Evolutionary conservation across 35 echinoderm and acorn worm genomes (phyloP).

Genomic region (Ophioderma brevispina): DNA sequence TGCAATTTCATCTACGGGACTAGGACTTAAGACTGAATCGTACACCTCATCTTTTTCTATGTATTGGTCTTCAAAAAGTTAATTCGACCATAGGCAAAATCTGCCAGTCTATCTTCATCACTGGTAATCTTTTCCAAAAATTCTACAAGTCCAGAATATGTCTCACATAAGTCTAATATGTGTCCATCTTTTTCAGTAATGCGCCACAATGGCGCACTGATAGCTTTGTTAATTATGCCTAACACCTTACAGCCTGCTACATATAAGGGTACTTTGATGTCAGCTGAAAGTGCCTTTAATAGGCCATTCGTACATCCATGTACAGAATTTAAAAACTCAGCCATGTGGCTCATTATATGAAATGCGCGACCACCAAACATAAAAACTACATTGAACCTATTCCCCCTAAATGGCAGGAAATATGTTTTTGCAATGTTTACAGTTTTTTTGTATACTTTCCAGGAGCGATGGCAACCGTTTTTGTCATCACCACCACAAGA

Average conservation of each 20-base stretch:
- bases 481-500: slow-evolving; percentile 40
- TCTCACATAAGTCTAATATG: slow-evolving; percentile 28
- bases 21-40: slow-evolving; percentile 25
- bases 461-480: slow-evolving; percentile 23
- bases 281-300: slow-evolving; percentile 25
- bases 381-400: slow-evolving; percentile 52
- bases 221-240: slow-evolving; percentile 40
- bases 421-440: not conserved
- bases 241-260: slow-evolving; percentile 57
- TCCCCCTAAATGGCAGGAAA: slow-evolving; percentile 41
- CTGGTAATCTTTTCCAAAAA: not conserved
- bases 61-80: slow-evolving; percentile 22
- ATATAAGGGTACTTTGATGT: slow-evolving; percentile 25
- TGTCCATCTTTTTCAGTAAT: slow-evolving; percentile 26
- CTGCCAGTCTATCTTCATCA: slow-evolving; percentile 28
- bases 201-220: slow-evolving; percentile 44
- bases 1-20: slow-evolving; percentile 4
- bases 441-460: slow-evolving; percentile 19
- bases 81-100: slow-evolving; percentile 27
- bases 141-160: slow-evolving; percentile 33
- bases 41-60: slow-evolving; percentile 48
- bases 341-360: slow-evolving; percentile 26
- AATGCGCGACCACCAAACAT: slow-evolving; percentile 35
- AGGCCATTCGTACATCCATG: slow-evolving; percentile 26
- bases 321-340: slow-evolving; percentile 4